phyloP scores from a whole-genome alignment of 2,797 vertebrate species.

The Acanthornis magna region DNA sequence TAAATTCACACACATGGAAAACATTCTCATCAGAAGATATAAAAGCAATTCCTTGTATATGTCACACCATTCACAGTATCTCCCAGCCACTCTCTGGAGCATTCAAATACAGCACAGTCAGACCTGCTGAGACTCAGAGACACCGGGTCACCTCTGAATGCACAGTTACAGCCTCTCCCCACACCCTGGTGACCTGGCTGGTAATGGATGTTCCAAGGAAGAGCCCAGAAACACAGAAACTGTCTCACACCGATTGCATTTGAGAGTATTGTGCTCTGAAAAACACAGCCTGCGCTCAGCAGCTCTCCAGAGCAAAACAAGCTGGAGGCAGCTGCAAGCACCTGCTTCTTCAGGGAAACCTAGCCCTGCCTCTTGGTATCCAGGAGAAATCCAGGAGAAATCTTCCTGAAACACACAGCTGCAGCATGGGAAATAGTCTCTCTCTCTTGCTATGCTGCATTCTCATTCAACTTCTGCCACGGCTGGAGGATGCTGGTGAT shows the following conservation, averaged over 20 bases:
- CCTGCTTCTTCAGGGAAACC: neutral
- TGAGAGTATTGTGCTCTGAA: neutral
- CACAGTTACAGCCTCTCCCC: neutral
- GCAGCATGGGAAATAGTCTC: neutral
- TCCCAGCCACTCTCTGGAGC: neutral
- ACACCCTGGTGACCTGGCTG: conserved; percentile 33
- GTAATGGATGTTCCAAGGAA: conserved; percentile 47
- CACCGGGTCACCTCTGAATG: conserved; percentile 10
- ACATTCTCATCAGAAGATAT: conserved; percentile 18
- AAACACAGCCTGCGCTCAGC: neutral
- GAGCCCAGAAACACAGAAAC: conserved; percentile 1
- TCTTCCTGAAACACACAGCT: neutral
- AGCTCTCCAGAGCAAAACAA: conserved; percentile 16
- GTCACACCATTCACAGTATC: conserved; percentile 4
- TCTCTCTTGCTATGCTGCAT: neutral
- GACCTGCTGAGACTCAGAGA: neutral
- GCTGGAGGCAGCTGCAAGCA: conserved; percentile 1
- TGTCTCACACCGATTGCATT: neutral
- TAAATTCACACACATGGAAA: neutral
- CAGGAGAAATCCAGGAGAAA: neutral
- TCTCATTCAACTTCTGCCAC: neutral
- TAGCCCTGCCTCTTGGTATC: neutral
- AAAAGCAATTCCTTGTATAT: conserved; percentile 63
- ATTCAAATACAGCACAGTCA: neutral
- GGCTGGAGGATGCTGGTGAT: neutral